Evolutionary conservation across 1,140 invertebrate species (phyloP).

Genomic region (Physella acuta): DNA sequence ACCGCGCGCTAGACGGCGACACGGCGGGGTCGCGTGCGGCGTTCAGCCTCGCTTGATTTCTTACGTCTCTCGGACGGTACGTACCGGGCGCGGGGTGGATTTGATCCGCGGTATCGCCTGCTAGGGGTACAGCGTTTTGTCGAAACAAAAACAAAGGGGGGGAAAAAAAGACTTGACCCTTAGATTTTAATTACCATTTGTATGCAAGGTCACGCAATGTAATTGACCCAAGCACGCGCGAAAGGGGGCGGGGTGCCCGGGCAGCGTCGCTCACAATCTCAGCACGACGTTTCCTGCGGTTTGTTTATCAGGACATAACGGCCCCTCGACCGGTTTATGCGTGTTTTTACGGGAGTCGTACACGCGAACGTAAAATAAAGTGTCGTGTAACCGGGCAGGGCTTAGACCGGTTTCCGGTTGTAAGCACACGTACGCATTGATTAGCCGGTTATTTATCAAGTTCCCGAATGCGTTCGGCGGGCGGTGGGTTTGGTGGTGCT

Average conservation of each 20-base stretch:
- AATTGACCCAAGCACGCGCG: constrained; percentile 13
- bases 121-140: no score
- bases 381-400: not conserved
- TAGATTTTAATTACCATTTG: constrained; percentile 8
- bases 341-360: not conserved
- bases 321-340: not conserved
- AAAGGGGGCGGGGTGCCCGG: not conserved
- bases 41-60: not conserved
- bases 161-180: constrained; percentile 4
- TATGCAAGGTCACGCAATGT: constrained; percentile 15
- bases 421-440: no score
- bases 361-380: not conserved
- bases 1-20: no score
- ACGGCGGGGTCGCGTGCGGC: not conserved
- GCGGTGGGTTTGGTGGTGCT: no score
- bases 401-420: no score
- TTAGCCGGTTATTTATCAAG: no score
- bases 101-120: no score
- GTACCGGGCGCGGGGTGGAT: no score
- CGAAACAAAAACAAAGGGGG: no score
- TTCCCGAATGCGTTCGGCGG: no score
- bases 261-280: not conserved
- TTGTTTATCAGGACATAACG: constrained; percentile 12
- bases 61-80: not conserved
- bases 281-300: not conserved